Conservation (phyloP, 2,113 vertebrate species). For the Athene noctua region DNA sequence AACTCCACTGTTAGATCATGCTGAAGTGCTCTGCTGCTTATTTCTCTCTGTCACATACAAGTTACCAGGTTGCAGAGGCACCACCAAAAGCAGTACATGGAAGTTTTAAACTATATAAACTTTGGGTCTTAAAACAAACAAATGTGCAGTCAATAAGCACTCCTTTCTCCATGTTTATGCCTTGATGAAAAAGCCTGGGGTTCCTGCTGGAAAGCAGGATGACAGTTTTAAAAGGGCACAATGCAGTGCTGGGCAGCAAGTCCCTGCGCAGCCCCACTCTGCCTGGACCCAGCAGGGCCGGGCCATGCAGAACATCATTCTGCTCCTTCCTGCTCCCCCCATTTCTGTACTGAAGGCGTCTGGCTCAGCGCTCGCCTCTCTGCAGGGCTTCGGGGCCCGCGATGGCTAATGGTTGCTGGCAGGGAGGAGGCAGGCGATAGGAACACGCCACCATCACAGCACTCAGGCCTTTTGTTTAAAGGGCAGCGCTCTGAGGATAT, state of each 20-base stretch:
- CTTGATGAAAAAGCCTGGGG: neutral
- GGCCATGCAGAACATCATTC: neutral
- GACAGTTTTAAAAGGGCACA: neutral
- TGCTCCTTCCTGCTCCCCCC: neutral
- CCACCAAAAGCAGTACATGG: fast-evolving
- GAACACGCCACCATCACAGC: fast-evolving
- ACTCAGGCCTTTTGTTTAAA: neutral
- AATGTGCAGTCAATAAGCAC: neutral
- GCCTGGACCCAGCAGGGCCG: neutral
- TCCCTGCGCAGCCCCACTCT: neutral
- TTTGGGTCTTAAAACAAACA: neutral
- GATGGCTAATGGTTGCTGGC: neutral
- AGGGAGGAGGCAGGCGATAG: neutral
- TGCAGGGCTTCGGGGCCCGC: fast-evolving
- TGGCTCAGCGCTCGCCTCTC: fast-evolving
- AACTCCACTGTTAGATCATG: neutral
- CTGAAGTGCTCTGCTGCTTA: neutral
- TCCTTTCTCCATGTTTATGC: neutral
- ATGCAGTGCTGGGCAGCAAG: fast-evolving
- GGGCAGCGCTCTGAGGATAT: neutral
- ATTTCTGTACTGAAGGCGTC: neutral
- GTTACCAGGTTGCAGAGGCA: neutral
- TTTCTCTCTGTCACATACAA: neutral
- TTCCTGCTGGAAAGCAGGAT: neutral
- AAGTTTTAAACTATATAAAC: neutral